Conservation (phyloP, 2,888 invertebrate genomes). For the Flexamia atlantica region DNA sequence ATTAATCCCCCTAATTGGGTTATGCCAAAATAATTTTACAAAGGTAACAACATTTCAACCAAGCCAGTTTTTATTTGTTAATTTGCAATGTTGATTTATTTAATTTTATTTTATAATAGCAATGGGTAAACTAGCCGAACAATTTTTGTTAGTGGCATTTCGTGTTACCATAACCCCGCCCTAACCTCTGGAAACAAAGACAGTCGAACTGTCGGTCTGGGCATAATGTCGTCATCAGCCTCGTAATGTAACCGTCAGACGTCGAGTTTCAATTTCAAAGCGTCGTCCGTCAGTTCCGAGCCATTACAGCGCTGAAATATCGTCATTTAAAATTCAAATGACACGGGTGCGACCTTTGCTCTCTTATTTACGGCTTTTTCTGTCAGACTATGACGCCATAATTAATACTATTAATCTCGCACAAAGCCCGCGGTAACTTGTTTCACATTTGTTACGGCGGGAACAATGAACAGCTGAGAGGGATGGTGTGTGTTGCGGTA, state of each 20-base stretch:
- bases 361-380: slow-evolving; percentile 61
- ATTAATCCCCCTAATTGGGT: too few relatives aligned
- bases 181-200: too few relatives aligned
- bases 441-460: background rate
- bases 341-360: slow-evolving; percentile 50
- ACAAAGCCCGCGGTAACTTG: slow-evolving; percentile 35
- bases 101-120: too few relatives aligned
- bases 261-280: slow-evolving; percentile 61
- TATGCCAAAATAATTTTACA: too few relatives aligned
- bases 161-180: too few relatives aligned
- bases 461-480: slow-evolving; percentile 23
- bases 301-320: slow-evolving; percentile 63
- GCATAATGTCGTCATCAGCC: slow-evolving; percentile 40
- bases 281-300: slow-evolving; percentile 62
- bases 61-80: too few relatives aligned
- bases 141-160: too few relatives aligned
- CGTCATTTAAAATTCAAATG: slow-evolving; percentile 64
- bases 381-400: slow-evolving; percentile 60
- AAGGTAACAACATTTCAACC: too few relatives aligned
- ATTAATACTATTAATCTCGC: slow-evolving; percentile 63
- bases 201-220: background rate
- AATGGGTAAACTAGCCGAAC: too few relatives aligned
- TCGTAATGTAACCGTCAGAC: slow-evolving; percentile 43
- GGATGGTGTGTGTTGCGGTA: background rate
- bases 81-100: too few relatives aligned